phyloP scores from a whole-genome alignment of 2,797 vertebrate species.

The Acestrorhynchus altus region DNA sequence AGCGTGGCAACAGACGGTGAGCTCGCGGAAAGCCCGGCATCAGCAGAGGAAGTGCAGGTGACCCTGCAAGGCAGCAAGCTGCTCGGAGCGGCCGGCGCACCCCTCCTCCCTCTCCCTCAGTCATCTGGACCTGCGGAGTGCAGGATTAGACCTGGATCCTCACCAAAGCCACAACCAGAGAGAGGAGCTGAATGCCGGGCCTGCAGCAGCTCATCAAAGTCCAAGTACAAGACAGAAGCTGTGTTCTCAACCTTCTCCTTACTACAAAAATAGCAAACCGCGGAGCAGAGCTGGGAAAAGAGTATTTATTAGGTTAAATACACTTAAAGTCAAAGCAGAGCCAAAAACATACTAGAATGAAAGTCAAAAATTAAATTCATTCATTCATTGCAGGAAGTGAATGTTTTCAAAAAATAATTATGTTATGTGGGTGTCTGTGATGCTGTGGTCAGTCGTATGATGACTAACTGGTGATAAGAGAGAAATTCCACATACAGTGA shows the following conservation, averaged over 20 bases:
- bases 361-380: too few species aligned
- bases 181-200: background rate
- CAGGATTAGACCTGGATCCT: conserved; percentile 51
- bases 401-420: too few species aligned
- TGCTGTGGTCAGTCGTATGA: too few species aligned
- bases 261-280: background rate
- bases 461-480: too few species aligned
- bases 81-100: conserved; percentile 38
- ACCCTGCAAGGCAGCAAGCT: conserved; percentile 61
- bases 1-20: conserved; percentile 50
- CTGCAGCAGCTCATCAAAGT: background rate
- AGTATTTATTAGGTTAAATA: too few species aligned
- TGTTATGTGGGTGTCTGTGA: too few species aligned
- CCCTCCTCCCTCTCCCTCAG: conserved; percentile 43
- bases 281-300: too few species aligned
- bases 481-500: too few species aligned
- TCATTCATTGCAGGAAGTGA: too few species aligned
- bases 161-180: conserved; percentile 32
- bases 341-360: too few species aligned
- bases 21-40: conserved; percentile 53
- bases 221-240: background rate
- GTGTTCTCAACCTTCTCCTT: background rate
- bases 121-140: conserved; percentile 59
- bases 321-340: too few species aligned
- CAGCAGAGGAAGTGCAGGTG: conserved; percentile 61